These are phyloP conservation scores for Tromatobia lineatoria DNA, from an alignment of 2,888 invertebrate genomes.

Conservation along the genomic window DNA sequence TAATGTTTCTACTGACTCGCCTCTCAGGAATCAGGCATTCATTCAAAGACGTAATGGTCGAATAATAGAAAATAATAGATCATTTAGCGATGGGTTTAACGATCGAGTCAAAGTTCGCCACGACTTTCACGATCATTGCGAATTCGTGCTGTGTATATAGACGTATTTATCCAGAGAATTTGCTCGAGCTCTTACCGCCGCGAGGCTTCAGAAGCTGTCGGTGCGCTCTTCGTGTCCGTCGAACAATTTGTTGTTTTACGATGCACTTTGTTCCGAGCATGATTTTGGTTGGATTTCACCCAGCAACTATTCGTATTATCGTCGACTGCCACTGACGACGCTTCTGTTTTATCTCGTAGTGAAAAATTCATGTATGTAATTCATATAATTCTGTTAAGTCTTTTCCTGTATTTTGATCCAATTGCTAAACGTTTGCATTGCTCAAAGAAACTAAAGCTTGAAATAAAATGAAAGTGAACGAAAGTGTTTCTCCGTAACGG, in stretches of 20 bases:
- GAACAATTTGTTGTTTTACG: constrained; percentile 50
- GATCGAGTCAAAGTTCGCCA: constrained; percentile 40
- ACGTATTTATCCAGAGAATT: neutral
- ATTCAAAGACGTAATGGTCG: neutral
- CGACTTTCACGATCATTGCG: constrained; percentile 27
- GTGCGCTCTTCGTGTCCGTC: neutral
- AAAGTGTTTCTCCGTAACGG: constrained; percentile 46
- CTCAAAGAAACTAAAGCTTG: neutral
- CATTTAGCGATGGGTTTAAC: constrained; percentile 19
- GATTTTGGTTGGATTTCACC: constrained; percentile 2
- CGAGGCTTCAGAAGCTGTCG: constrained; percentile 14
- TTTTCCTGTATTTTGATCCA: constrained; percentile 2
- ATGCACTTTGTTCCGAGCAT: constrained; percentile 40
- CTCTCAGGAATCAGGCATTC: neutral
- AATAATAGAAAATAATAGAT: constrained; percentile 34
- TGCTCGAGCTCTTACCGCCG: constrained; percentile 44
- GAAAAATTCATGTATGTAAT: neutral
- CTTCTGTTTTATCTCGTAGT: neutral
- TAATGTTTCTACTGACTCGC: constrained; percentile 15
- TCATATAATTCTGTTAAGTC: neutral
- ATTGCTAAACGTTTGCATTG: neutral
- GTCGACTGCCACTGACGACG: neutral
- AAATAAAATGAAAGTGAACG: constrained; percentile 51
- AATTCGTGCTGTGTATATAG: constrained; percentile 1
- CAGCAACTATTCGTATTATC: constrained; percentile 2